phyloP scores from a whole-genome alignment of 2,797 vertebrate species.

The Ctenopoma kingsleyae region DNA sequence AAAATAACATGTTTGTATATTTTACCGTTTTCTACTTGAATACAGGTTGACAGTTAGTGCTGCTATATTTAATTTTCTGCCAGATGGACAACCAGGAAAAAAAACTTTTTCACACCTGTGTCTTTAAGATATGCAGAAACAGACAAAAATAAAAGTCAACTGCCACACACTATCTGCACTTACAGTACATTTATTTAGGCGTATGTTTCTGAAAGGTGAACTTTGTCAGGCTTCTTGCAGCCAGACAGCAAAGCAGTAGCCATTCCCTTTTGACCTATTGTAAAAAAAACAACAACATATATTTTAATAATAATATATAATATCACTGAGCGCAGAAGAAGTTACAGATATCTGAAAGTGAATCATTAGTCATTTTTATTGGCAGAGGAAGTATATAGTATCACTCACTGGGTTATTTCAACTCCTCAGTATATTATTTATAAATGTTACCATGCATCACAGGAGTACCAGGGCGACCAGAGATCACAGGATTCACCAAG shows the following conservation, averaged over 20 bases:
- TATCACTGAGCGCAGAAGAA: not conserved
- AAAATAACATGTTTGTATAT: conserved; percentile 14
- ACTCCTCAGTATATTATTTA: not conserved
- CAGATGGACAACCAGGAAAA: conserved; percentile 6
- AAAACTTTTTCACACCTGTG: conserved; percentile 16
- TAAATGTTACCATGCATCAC: conserved; percentile 38
- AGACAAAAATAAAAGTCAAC: conserved; percentile 3
- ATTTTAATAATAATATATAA: too few relatives aligned
- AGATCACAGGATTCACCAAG: conserved; percentile 94
- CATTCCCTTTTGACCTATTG: not conserved
- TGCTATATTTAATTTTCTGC: conserved; percentile 18
- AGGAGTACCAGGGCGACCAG: conserved; percentile 95
- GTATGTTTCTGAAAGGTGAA: conserved; percentile 1
- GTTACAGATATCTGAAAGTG: conserved; percentile 4
- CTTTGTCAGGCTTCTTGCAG: not conserved
- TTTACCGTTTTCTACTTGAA: conserved; percentile 17
- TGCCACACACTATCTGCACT: conserved; percentile 17
- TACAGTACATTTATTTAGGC: conserved; percentile 5
- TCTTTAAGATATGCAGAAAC: conserved; percentile 4
- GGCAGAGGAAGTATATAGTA: not conserved
- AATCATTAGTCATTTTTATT: not conserved
- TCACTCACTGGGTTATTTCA: not conserved
- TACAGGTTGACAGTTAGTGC: conserved; percentile 10
- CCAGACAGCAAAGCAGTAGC: not conserved
- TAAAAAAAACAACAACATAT: not conserved